A percentile compares a stretch with the other conserved stretches of the same genome.
Evolutionary conservation across 2,888 invertebrate genomes (phyloP).

Genomic region (Terebella lapidaria): DNA sequence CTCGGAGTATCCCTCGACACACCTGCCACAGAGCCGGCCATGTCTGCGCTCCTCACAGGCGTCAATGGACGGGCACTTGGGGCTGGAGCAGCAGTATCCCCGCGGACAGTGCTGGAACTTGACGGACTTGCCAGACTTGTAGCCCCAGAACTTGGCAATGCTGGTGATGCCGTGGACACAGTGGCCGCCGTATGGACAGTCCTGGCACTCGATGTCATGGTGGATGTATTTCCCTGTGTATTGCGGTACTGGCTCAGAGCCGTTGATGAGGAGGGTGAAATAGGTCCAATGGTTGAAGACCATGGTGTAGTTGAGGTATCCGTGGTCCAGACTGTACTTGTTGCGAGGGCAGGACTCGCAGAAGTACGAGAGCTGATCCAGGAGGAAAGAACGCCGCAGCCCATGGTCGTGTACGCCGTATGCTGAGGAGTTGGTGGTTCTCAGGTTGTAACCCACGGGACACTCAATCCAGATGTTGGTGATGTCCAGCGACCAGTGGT

Average conservation of each 20-base stretch:
- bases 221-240: conserved; percentile 25
- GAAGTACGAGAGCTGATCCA: conserved; percentile 27
- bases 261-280: conserved; percentile 26
- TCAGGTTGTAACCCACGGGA: conserved; percentile 23
- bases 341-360: conserved; percentile 27
- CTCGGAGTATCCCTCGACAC: conserved; percentile 21
- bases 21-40: conserved; percentile 25
- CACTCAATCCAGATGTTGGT: conserved; percentile 27
- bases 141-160: conserved; percentile 29
- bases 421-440: conserved; percentile 26
- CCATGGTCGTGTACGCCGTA: conserved; percentile 22
- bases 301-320: conserved; percentile 27
- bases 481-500: conserved; percentile 26
- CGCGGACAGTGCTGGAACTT: conserved; percentile 27
- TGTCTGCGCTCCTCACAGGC: conserved; percentile 15
- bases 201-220: conserved; percentile 23
- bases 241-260: conserved; percentile 19
- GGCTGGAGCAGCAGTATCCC: conserved; percentile 25
- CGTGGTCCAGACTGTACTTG: conserved; percentile 27
- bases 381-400: conserved; percentile 17
- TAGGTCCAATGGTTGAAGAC: conserved; percentile 21
- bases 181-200: conserved; percentile 28
- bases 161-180: conserved; percentile 25
- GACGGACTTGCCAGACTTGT: conserved; percentile 9
- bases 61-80: conserved; percentile 15